Percentiles rank a stretch among this genome's conserved stretches.
phyloP scores from a whole-genome alignment of 1,140 invertebrate species.

The Chironomus striatipennis region DNA sequence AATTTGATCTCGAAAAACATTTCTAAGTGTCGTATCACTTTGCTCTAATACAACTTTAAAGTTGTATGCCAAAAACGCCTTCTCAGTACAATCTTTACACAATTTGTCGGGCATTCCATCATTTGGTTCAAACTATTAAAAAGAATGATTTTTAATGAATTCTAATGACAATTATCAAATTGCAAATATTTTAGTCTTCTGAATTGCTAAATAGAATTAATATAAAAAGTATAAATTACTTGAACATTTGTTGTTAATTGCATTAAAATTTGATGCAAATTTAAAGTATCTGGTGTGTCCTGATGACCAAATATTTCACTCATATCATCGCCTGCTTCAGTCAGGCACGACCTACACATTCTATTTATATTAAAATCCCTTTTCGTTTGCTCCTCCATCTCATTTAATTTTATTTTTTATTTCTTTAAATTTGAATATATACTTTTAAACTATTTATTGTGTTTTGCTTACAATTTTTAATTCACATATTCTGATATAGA shows the following conservation, averaged over 20 bases:
- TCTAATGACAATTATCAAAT: not conserved
- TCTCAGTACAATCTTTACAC: conserved; percentile 8
- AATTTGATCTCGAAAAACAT: not conserved
- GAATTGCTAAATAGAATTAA: not conserved
- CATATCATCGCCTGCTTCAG: not conserved
- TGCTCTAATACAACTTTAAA: conserved; percentile 10
- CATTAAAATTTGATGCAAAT: not conserved
- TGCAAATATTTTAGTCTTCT: not conserved
- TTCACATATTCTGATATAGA: not conserved
- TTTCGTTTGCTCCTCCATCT: not conserved
- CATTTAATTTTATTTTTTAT: not conserved
- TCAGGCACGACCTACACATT: conserved; percentile 4
- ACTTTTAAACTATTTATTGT: not conserved
- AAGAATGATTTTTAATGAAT: not conserved
- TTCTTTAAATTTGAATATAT: not conserved
- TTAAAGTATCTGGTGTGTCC: not conserved
- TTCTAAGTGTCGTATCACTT: conserved; percentile 20
- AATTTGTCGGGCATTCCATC: conserved; percentile 21
- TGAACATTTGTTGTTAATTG: conserved; percentile 11
- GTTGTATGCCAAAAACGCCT: not conserved
- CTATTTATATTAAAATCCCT: not conserved
- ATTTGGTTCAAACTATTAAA: not conserved
- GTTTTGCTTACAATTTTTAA: not conserved
- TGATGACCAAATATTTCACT: not conserved
- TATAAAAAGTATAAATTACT: not conserved